These are phyloP conservation scores for Euborellia annulipes DNA, from an alignment of 1,140 invertebrate species.

Conservation along the genomic window DNA sequence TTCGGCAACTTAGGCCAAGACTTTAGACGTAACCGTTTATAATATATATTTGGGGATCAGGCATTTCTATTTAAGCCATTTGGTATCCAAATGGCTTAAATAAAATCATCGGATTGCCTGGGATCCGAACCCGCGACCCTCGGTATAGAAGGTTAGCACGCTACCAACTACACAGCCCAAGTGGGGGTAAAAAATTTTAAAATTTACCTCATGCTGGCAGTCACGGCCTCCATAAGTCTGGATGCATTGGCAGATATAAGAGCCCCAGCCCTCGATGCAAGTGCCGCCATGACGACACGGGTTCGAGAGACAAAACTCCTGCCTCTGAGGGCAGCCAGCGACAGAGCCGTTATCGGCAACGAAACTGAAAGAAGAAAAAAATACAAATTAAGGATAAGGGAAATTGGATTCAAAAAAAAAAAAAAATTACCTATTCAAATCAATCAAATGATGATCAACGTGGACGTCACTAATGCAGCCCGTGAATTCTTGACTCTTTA, in stretches of 20 bases:
- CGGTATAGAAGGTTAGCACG: too few relatives aligned
- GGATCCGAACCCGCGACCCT: too few relatives aligned
- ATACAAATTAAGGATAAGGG: too few relatives aligned
- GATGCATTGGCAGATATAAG: constrained; percentile 68
- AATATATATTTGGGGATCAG: too few relatives aligned
- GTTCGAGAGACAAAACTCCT: constrained; percentile 56
- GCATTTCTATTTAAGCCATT: too few relatives aligned
- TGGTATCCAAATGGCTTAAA: too few relatives aligned
- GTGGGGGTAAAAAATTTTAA: too few relatives aligned
- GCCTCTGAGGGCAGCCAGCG: constrained; percentile 73
- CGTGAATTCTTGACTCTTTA: constrained; percentile 67
- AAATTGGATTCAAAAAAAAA: too few relatives aligned
- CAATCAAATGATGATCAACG: constrained; percentile 75
- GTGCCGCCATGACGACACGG: constrained; percentile 78
- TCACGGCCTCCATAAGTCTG: constrained; percentile 75
- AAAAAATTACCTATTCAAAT: constrained; percentile 66
- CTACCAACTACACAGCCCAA: too few relatives aligned
- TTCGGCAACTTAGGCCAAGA: too few relatives aligned
- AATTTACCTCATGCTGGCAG: constrained; percentile 31
- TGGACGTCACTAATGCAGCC: constrained; percentile 85
- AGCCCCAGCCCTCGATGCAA: constrained; percentile 77
- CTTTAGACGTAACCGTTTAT: too few relatives aligned
- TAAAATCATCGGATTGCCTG: too few relatives aligned
- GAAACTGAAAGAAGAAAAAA: constrained; percentile 35
- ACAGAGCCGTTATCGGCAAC: constrained; percentile 82